Conservation (phyloP, 2,113 vertebrate genomes). For the Poecile atricapillus region DNA sequence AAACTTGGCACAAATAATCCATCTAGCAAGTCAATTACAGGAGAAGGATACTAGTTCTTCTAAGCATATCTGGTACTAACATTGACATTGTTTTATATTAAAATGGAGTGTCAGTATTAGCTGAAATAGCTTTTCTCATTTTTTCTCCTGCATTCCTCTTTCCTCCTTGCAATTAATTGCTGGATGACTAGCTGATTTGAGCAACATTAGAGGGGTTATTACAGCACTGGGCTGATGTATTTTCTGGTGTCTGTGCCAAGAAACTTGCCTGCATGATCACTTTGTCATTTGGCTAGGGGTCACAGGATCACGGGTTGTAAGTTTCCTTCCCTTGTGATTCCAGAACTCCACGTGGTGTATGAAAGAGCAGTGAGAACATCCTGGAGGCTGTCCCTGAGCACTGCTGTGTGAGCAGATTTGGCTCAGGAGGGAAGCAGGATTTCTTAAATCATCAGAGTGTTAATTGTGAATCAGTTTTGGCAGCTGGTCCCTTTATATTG, state of each 20-base stretch:
- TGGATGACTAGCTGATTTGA: neutral
- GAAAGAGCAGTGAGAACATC: neutral
- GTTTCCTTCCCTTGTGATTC: neutral
- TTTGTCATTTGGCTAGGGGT: neutral
- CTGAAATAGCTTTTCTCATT: neutral
- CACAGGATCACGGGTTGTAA: neutral
- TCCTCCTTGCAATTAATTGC: neutral
- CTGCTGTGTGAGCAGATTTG: neutral
- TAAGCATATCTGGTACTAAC: neutral
- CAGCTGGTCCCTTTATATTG: rapidly evolving
- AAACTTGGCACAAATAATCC: neutral
- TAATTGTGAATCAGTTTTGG: neutral
- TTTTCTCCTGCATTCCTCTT: rapidly evolving
- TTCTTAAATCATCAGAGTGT: neutral
- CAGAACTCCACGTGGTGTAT: neutral
- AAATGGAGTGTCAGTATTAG: neutral
- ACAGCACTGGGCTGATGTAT: neutral
- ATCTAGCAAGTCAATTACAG: neutral
- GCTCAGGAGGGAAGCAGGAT: neutral
- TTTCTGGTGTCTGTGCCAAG: neutral
- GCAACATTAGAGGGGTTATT: neutral
- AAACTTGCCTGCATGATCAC: neutral
- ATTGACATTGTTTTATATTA: neutral
- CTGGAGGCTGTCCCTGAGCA: neutral
- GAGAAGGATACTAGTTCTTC: neutral